Evolutionary conservation across 2,888 invertebrate genomes (phyloP), one percentile per base, ranked within the genome.

Genomic region (Andricus quercusramuli): DNA sequence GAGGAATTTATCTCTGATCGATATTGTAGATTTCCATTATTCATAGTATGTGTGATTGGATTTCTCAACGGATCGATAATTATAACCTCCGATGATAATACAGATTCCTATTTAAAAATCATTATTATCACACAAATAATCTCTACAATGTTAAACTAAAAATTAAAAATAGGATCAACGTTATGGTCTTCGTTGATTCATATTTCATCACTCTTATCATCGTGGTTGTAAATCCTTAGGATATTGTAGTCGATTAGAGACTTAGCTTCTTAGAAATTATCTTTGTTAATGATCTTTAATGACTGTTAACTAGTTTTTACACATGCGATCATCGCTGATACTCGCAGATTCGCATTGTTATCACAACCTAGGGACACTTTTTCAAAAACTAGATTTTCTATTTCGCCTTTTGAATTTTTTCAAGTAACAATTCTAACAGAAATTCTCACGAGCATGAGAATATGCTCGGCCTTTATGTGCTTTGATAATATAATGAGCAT

Each of bases 171-270:
- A 4, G 17, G 17, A 15, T 76, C 59, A 56, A 74, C 78, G 70
- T 80, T 78, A 78, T 66, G 44, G 78, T 44, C 65, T 78, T 80
- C 59, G 32, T 80, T 62, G n/a, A 64, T 64, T 64, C 76, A 67
- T 68, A 47, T 47, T 47, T 74, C 78, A 59, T 68, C 65, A 68
- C 47, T 29, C 62, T 68, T 29, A n/a, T 66, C 20, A 66, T 9
- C 41, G 67, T 67, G 37, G 37, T 67, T 67, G 41, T 67, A 67
- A 67, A 74, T 74, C 74, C 56, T 74, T 74, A 56, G 56, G 56
- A 74, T 62, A 62, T 25, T 20, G 74, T 74, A 74, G 74, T 51
- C 25, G 56, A 74, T 56, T 74, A 74, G 74, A 56, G 56, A 29
- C 51, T 74, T 74, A 74, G 74, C 29, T 20, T 56, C n/a, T 70